Evolutionary conservation across 2,888 invertebrate genomes (phyloP).

Genomic region (Pocota personata): DNA sequence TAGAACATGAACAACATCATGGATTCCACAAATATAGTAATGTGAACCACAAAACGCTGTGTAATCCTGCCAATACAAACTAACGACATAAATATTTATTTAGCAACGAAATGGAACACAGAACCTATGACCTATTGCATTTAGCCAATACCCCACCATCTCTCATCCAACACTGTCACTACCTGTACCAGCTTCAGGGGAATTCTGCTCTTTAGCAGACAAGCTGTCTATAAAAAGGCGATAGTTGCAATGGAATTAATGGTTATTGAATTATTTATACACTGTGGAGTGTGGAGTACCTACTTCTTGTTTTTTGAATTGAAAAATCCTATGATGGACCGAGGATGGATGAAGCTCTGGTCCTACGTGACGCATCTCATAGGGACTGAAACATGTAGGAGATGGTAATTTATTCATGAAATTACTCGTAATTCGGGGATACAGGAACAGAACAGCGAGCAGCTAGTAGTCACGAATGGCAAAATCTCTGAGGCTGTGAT

Average conservation of each 20-base stretch:
- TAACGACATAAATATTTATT: constrained; percentile 50
- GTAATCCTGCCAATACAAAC: constrained; percentile 31
- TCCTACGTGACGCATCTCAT: not conserved
- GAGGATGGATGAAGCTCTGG: not conserved
- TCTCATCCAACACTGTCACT: not conserved
- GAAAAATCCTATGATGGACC: not conserved
- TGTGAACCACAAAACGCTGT: constrained; percentile 21
- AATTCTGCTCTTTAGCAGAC: not conserved
- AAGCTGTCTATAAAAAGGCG: constrained; percentile 23
- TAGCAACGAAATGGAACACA: constrained; percentile 7
- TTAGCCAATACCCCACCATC: not conserved
- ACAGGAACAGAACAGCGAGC: not conserved
- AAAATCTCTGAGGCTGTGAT: constrained; percentile 26
- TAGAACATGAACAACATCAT: not conserved
- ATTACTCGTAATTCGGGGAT: constrained; percentile 52
- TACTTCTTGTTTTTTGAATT: constrained; percentile 15
- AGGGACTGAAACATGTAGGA: constrained; percentile 3
- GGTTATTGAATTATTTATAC: constrained; percentile 64
- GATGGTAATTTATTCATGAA: constrained; percentile 66
- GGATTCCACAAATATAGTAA: not conserved
- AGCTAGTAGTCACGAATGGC: constrained; percentile 6
- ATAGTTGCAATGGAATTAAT: constrained; percentile 53
- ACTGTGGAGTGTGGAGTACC: not conserved
- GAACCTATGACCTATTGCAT: constrained; percentile 48
- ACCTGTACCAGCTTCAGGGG: not conserved